phyloP scores from a whole-genome alignment of 2,113 vertebrate genomes.

The Balaenoptera acutorostrata region DNA sequence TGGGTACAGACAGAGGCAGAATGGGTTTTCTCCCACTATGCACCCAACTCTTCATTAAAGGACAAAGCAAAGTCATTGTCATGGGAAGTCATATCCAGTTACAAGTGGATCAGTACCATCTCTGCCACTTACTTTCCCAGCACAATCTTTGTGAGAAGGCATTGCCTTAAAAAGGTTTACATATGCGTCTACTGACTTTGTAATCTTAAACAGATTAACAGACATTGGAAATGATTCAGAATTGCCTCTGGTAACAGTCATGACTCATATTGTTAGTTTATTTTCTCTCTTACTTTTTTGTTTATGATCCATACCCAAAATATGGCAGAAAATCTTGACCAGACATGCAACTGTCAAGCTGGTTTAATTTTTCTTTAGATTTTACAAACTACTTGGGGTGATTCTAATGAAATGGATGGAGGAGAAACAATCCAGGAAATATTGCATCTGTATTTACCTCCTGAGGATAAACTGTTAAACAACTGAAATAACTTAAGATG shows the following conservation, averaged over 20 bases:
- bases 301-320: constrained; percentile 15
- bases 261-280: neutral
- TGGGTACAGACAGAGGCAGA: neutral
- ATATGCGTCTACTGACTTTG: neutral
- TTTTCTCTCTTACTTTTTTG: constrained; percentile 14
- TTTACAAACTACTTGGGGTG: neutral
- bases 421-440: neutral
- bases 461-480: neutral
- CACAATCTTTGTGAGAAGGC: neutral
- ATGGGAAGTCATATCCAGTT: neutral
- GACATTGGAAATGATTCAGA: neutral
- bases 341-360: neutral
- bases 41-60: neutral
- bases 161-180: neutral
- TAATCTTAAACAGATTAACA: constrained; percentile 8
- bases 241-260: neutral
- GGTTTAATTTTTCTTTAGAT: neutral
- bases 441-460: neutral
- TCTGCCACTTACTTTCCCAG: neutral
- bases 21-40: neutral
- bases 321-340: neutral
- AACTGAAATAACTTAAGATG: neutral
- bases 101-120: neutral
- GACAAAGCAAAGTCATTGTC: neutral
- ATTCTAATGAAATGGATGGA: neutral